Base-by-base conservation (phyloP, 2,888 invertebrate species). In the Timema cristinae region DNA sequence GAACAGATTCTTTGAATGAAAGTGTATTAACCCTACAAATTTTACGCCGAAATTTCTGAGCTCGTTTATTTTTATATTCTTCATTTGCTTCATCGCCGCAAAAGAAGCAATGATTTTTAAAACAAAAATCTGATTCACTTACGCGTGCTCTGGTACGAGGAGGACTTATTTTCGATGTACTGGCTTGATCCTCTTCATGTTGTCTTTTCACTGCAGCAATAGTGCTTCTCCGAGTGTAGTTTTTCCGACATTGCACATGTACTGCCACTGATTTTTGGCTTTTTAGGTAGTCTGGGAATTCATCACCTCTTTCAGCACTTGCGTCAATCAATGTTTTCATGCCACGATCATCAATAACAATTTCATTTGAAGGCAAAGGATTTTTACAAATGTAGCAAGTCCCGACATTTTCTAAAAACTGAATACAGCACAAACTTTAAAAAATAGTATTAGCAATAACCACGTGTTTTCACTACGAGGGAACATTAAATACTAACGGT, bases 141-240 rank as follows among this genome's bases (percentile, higher is more conserved):
- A 66, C 67, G 32, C 67, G 67, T 66, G 67, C 67, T 66, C 67
- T 66, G 47, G 67, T 10, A 66, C 32, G 67, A 66, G 67, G 16
- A 10, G 67, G 67, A 66, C 67, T 66, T 66, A 66, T 66, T 16
- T 8, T 16, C 6, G 67, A 66, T n/a, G n/a, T n/a, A n/a, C n/a
- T n/a, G n/a, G n/a, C n/a, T n/a, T n/a, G n/a, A n/a, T n/a, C n/a
- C n/a, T 47, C 7, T 8, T 47, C 10, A n/a, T 7, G 67, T 47
- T 16, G 10, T 47, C 48, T 66, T 66, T 48, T 66, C 8, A 8
- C 48, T 7, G n/a, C n/a, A n/a, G 10, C 32, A 48, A 10, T 49
- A 66, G 49, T 66, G 10, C 67, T 66, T n/a, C 48, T 66, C 67
- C 47, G 49, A 32, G 49, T n/a, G n/a, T n/a, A n/a, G n/a, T n/a